Evolutionary conservation across 2,888 invertebrate genomes (phyloP), one percentile per base, ranked within the genome.

Genomic region (Blastobasis lacticolella): DNA sequence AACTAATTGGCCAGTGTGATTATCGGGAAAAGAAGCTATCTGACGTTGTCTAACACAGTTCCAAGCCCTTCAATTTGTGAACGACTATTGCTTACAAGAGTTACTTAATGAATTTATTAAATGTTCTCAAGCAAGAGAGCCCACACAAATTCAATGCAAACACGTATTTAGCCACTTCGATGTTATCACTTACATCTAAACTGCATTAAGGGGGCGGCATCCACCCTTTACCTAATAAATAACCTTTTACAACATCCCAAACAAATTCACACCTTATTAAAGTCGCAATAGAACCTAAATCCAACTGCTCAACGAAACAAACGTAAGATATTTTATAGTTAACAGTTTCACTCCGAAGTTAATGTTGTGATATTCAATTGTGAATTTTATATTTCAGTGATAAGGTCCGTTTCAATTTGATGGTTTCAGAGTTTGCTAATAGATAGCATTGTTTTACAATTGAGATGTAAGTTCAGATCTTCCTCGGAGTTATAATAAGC

Each of bases 401-500:
- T 69, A 69, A 49, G 56, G 71, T 67, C 59, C 48, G 40, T 62
- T 68, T 71, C 71, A 38, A 53, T 37, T 48, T 63, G 58, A 52
- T 51, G 50, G 59, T 63, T 62, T 57, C 60, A 57, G 65, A 67
- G 67, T 59, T 64, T 58, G 57, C 9, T 36, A 46, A 36, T 40
- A 64, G 80, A 81, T 81, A 75, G 71, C 71, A 82, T 80, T 84
- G 83, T 82, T 71, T 78, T 67, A 64, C 70, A 75, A 83, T 84
- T 80, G 77, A 83, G 83, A 82, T 82, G 80, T 79, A 77, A 69
- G 67, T 56, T 60, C 57, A 69, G 75, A 76, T 77, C 75, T 64
- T 58, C 52, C 54, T 63, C 61, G 66, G 63, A 49, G 58, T 70
- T 66, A 60, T 73, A 75, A 76, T 78, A 76, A 77, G 73, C 72